A percentile compares a stretch with the other conserved stretches of the same genome.
These are phyloP conservation scores for Serrognathus titanus DNA, from an alignment of 2,888 invertebrate genomes.

Conservation along the genomic window DNA sequence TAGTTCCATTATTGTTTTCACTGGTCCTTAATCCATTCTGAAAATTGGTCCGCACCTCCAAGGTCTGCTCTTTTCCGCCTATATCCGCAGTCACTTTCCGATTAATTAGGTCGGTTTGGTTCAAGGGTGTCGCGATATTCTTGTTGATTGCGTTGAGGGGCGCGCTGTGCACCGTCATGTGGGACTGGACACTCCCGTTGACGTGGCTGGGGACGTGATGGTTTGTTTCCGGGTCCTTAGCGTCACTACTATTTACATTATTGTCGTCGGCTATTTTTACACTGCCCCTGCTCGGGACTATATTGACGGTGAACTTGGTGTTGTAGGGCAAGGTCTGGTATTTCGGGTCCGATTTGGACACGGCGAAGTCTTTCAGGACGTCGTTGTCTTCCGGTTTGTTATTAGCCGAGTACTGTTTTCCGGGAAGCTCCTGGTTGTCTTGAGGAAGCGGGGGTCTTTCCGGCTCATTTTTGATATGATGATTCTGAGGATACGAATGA, in stretches of 20 bases:
- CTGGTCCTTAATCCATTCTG: slow-evolving; percentile 15
- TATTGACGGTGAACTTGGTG: slow-evolving; percentile 73
- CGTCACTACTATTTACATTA: slow-evolving; percentile 20
- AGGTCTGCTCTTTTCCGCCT: slow-evolving; percentile 12
- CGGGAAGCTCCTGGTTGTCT: slow-evolving; percentile 36
- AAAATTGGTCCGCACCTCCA: slow-evolving; percentile 10
- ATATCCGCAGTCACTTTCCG: slow-evolving; percentile 30
- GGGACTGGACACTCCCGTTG: slow-evolving; percentile 30
- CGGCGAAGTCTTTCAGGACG: slow-evolving; percentile 65
- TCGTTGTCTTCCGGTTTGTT: slow-evolving; percentile 44
- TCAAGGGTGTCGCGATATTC: slow-evolving; percentile 62
- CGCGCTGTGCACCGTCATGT: slow-evolving; percentile 57
- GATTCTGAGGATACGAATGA: slow-evolving; percentile 43
- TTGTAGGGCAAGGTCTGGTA: slow-evolving; percentile 90
- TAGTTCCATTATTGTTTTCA: slow-evolving; percentile 8
- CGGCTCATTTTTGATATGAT: slow-evolving; percentile 42
- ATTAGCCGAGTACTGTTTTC: slow-evolving; percentile 21
- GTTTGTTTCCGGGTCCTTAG: slow-evolving; percentile 26
- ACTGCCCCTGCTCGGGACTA: slow-evolving; percentile 45
- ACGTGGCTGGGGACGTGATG: slow-evolving; percentile 31
- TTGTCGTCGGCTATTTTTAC: slow-evolving; percentile 35
- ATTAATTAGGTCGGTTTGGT: slow-evolving; percentile 50
- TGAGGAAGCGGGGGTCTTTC: slow-evolving; percentile 27
- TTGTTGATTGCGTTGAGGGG: slow-evolving; percentile 59
- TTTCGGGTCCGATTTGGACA: slow-evolving; percentile 84